Evolutionary conservation across 2,888 invertebrate species (phyloP), one percentile per base, ranked within the genome.

Genomic region (Elysia crispata): DNA sequence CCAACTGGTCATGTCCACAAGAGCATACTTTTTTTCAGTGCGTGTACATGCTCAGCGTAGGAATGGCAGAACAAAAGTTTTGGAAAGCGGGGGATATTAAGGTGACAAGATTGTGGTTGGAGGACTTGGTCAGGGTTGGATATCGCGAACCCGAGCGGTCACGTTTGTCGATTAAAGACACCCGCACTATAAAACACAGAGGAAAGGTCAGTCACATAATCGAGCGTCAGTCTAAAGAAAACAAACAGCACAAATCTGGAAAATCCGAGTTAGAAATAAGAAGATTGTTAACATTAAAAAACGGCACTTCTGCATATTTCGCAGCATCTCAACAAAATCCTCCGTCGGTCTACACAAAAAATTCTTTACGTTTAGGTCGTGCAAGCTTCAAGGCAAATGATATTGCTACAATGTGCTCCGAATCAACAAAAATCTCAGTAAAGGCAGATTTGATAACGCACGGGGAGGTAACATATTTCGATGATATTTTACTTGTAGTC

Each of bases 1-100:
- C 80, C 13, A 76, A 70, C 13, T 87, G 87, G 87, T 74, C 28
- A 25, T 87, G 87, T 78, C 54, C 70, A 15, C n/a, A 64, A 28
- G 54, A 77, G n/a, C 41, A 82, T 23, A 69, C 77, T 25, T 84
- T 86, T 74, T 84, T 82, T 69, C 73, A 82, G 50, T 86, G 86
- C 67, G 82, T 85, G 25, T 74, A 75, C 64, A 76, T 81, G 41
- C 78, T 85, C 13, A 79, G 83, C 8, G 70, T 60, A 13, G 76
- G 82, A 49, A 76, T 87, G 77, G 83, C 80, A n/a, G 83, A 77
- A 1, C 80, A 82, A 60, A 79, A 76, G 80, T 77, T 80, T 62
- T 72, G 78, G 75, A 20, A 64, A 18, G 86, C 85, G 60, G 82
- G 73, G 13, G 81, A 85, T 41, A 41, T 70, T 13, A 6, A 49